phyloP scores from a whole-genome alignment of 1,140 invertebrate species.

The Lucilia sericata region DNA sequence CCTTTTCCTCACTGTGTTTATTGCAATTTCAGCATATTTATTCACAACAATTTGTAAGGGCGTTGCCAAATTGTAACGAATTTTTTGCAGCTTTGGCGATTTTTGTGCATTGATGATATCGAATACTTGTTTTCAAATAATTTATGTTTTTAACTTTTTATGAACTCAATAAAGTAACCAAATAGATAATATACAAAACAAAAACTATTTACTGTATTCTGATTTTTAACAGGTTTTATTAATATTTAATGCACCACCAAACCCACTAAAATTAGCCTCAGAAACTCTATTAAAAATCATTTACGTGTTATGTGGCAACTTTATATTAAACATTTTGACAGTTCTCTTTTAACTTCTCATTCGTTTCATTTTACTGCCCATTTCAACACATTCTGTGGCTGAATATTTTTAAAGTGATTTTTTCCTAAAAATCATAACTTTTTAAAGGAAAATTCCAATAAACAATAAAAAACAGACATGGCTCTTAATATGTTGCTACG shows the following conservation, averaged over 20 bases:
- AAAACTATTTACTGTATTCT: no score
- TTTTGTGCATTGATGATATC: no score
- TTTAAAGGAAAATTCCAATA: background rate
- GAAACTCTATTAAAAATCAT: no score
- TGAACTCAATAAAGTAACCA: no score
- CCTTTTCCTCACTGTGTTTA: background rate
- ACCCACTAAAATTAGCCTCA: no score
- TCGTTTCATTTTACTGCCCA: conserved; percentile 54
- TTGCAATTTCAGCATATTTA: background rate
- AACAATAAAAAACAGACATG: conserved; percentile 42
- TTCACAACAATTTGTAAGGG: background rate
- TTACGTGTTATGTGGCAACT: background rate
- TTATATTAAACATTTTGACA: background rate
- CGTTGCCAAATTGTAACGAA: background rate
- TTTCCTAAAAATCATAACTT: background rate
- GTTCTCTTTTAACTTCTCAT: conserved; percentile 20
- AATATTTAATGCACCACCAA: no score
- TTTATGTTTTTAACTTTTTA: no score
- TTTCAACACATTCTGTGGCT: background rate
- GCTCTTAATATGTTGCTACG: conserved; percentile 42
- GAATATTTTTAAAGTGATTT: background rate
- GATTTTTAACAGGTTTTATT: no score
- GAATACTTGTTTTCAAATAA: no score
- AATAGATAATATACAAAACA: no score
- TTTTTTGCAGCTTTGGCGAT: background rate